A percentile compares a stretch with the other conserved stretches of the same genome.
phyloP scores from a whole-genome alignment of 2,797 vertebrate species.

The Taeniopygia guttata region DNA sequence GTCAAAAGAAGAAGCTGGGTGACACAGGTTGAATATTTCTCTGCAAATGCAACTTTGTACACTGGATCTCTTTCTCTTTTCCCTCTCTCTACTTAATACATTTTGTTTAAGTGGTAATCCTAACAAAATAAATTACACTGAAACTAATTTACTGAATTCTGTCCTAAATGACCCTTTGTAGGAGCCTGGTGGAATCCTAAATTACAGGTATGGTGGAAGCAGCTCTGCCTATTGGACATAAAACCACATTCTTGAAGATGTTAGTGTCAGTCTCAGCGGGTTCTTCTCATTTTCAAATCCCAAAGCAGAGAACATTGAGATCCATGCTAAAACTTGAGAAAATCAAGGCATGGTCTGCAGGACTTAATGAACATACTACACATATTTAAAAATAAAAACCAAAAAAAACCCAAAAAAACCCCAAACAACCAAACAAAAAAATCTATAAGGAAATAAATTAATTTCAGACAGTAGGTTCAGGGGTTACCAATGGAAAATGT shows the following conservation, averaged over 20 bases:
- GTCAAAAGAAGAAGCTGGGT: background rate
- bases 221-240: background rate
- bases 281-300: background rate
- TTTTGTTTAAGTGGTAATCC: background rate
- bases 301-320: background rate
- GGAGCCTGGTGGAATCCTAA: background rate
- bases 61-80: background rate
- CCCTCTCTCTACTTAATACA: background rate
- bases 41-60: background rate
- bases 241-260: background rate
- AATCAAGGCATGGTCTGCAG: background rate
- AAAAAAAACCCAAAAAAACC: too few relatives aligned
- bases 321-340: background rate
- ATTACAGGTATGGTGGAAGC: background rate
- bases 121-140: background rate
- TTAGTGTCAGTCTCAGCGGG: background rate
- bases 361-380: background rate
- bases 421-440: too few relatives aligned
- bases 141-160: background rate
- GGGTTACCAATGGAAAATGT: slow-evolving; percentile 89
- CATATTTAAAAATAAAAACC: background rate
- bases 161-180: background rate
- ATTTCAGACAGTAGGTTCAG: background rate
- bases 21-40: background rate
- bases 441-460: background rate